These are phyloP conservation scores for Acleris sparsana DNA, from an alignment of 2,888 invertebrate species.

Conservation along the genomic window DNA sequence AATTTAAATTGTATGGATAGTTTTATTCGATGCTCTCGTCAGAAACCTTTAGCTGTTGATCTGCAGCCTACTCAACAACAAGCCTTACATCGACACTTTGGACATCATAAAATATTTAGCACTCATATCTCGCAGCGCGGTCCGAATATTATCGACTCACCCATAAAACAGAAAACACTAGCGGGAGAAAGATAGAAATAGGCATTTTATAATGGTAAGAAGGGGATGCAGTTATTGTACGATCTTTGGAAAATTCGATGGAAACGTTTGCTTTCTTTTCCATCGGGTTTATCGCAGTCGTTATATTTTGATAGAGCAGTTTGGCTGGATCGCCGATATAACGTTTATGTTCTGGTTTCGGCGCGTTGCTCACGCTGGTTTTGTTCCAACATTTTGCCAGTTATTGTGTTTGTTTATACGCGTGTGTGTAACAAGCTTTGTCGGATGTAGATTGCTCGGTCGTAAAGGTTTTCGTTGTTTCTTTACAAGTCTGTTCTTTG, in stretches of 20 bases:
- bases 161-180: slow-evolving; percentile 76
- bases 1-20: not conserved
- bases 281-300: slow-evolving; percentile 81
- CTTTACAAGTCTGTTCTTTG: not conserved
- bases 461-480: slow-evolving; percentile 18
- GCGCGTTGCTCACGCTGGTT: slow-evolving; percentile 55
- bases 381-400: slow-evolving; percentile 49
- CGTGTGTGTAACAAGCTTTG: slow-evolving; percentile 16
- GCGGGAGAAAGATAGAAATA: slow-evolving; percentile 64
- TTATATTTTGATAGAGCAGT: slow-evolving; percentile 83
- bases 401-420: slow-evolving; percentile 46
- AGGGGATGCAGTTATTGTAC: slow-evolving; percentile 72
- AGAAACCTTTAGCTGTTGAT: slow-evolving; percentile 2
- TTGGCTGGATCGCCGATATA: slow-evolving; percentile 76
- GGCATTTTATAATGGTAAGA: slow-evolving; percentile 56
- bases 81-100: slow-evolving; percentile 62
- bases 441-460: slow-evolving; percentile 23
- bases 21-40: not conserved
- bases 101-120: slow-evolving; percentile 82
- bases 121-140: slow-evolving; percentile 73
- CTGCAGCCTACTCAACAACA: slow-evolving; percentile 41
- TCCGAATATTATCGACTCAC: slow-evolving; percentile 80
- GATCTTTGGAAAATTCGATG: slow-evolving; percentile 78
- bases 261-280: slow-evolving; percentile 80
- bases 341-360: slow-evolving; percentile 81